phyloP scores from a whole-genome alignment of 2,888 invertebrate genomes.

The Dolichopus griseipennis region DNA sequence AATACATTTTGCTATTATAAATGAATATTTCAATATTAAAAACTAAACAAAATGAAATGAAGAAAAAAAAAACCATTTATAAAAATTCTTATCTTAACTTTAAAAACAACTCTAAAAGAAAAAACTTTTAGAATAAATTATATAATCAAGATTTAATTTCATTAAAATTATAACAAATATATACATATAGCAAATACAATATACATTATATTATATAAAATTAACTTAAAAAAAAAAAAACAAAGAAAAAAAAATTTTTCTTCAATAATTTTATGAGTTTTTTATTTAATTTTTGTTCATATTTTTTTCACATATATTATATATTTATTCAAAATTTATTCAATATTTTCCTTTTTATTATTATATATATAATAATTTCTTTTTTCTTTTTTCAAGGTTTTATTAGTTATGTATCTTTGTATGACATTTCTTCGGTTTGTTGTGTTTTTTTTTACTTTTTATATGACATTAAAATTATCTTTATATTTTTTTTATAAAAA shows the following conservation, averaged over 20 bases:
- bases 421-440: too few species aligned
- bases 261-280: conserved; percentile 6
- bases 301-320: background rate
- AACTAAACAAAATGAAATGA: too few species aligned
- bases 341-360: too few species aligned
- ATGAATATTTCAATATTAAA: background rate
- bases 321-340: background rate
- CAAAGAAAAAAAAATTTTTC: background rate
- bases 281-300: conserved; percentile 3
- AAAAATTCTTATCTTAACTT: too few species aligned
- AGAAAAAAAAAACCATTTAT: too few species aligned
- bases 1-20: too few species aligned
- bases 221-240: background rate
- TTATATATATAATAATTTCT: too few species aligned
- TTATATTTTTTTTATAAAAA: too few species aligned
- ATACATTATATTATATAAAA: background rate
- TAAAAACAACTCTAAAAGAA: background rate
- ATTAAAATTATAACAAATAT: background rate
- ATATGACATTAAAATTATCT: too few species aligned
- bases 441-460: too few species aligned
- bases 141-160: conserved; percentile 5
- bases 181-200: background rate
- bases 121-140: background rate
- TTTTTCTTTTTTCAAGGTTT: too few species aligned
- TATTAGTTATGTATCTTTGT: too few species aligned